Conservation (phyloP, 2,797 vertebrate species). For the Acanthiza pusilla region DNA sequence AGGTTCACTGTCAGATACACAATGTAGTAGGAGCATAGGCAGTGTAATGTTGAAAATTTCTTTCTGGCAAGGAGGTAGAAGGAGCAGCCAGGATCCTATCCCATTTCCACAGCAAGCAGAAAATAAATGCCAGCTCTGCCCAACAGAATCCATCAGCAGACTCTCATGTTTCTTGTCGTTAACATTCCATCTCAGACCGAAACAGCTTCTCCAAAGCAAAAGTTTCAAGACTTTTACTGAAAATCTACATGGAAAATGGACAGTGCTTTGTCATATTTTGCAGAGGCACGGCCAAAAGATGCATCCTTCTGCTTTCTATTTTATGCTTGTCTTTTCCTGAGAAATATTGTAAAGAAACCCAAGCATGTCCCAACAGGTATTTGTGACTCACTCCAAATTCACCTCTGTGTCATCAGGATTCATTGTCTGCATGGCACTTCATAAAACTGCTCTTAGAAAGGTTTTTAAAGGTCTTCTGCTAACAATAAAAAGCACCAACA, state of each 20-base stretch:
- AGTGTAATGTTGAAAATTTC: not conserved
- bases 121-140: not conserved
- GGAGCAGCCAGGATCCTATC: not conserved
- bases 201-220: not conserved
- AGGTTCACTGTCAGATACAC: rapidly evolving
- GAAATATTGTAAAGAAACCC: not conserved
- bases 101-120: not conserved
- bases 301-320: not conserved
- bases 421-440: not conserved
- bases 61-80: not conserved
- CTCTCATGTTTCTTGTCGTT: not conserved
- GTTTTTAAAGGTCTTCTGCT: not conserved
- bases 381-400: not conserved
- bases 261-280: not conserved
- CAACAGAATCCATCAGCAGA: not conserved
- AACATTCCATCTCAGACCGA: not conserved
- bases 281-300: not conserved
- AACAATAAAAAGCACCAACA: not conserved
- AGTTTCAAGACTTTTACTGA: not conserved
- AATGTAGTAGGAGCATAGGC: not conserved
- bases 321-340: not conserved
- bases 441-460: not conserved
- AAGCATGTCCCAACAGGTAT: not conserved
- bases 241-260: not conserved
- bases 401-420: not conserved